Base-by-base conservation (phyloP, 2,888 invertebrate genomes). In the Trichogramma dendrolimi region DNA sequence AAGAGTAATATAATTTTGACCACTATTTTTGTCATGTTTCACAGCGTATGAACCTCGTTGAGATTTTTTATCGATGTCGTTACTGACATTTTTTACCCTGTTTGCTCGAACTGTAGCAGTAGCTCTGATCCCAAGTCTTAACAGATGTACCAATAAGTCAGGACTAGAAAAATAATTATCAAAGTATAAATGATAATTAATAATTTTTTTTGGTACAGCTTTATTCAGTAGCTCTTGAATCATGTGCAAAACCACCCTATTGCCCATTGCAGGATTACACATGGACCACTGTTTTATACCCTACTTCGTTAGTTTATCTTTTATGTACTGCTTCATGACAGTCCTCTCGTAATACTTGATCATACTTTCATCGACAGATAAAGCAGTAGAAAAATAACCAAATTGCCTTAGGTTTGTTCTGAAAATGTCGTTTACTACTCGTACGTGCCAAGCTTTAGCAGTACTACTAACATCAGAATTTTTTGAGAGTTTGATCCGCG, bases 91-190 rank as follows among this genome's bases (percentile, higher is more conserved):
- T 40, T 5, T 43, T 5, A 50, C 27, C 38, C 50, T 50, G 8
- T 50, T 39, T 50, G 50, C 11, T 50, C 50, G 8, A 10, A 50
- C 50, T 14, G 50, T 50, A 48, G 39, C 56, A 10, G 48, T 56
- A 58, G 42, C 14, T 40, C 47, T 6, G 42, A 58, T 6, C 14
- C 59, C 59, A 52, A 39, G 6, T 40, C 53, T 59, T 54, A 38
- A 53, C 43, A 53, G 44, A 53, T 59, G 59, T 10, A 59, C 44
- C 27, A 53, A 38, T 39, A 59, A 8, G 47, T 59, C 59, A 8
- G 53, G 46, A 47, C 49, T 54, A 4, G 58, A 55, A 14, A 63
- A 61, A 51, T 44, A 42, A 4, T 61, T 61, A 55, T 47, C 39
- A 43, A 64, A 48, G 41, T 47, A 40, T 53, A 53, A 41, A 48